These are phyloP conservation scores for Drosophila bocki DNA, from an alignment of 1,140 invertebrate genomes.

Conservation along the genomic window DNA sequence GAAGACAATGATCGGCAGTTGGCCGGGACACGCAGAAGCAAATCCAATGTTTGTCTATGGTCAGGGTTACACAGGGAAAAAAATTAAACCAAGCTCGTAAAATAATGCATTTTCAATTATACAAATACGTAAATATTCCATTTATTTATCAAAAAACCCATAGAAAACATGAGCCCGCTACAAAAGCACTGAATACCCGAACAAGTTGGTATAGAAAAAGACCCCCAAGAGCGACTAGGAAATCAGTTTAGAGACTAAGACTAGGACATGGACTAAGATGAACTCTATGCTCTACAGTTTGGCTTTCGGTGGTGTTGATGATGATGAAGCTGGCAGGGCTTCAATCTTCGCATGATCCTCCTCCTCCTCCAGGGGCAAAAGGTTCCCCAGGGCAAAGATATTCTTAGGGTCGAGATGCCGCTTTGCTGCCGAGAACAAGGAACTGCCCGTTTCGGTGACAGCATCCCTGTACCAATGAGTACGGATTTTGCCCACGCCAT, in stretches of 20 bases:
- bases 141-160: constrained; percentile 80
- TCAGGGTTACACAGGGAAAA: constrained; percentile 17
- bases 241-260: constrained; percentile 48
- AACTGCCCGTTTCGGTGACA: constrained; percentile 91
- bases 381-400: constrained; percentile 95
- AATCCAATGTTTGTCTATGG: constrained; percentile 18
- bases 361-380: constrained; percentile 82
- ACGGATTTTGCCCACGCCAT: constrained; percentile 97
- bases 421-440: constrained; percentile 93
- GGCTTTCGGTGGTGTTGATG: constrained; percentile 55
- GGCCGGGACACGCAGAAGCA: constrained; percentile 52
- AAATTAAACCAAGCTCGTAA: neutral
- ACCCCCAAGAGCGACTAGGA: constrained; percentile 50
- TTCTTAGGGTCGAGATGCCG: constrained; percentile 96
- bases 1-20: constrained; percentile 58
- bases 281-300: constrained; percentile 64
- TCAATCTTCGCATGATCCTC: constrained; percentile 7
- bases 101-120: neutral
- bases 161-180: constrained; percentile 69
- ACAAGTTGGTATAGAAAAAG: constrained; percentile 25
- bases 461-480: constrained; percentile 92
- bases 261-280: constrained; percentile 57
- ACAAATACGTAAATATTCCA: constrained; percentile 51
- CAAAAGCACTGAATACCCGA: constrained; percentile 43
- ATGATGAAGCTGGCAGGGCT: constrained; percentile 1